Base-by-base conservation (phyloP, 2,113 vertebrate genomes). In the Chaetodon auriga region DNA sequence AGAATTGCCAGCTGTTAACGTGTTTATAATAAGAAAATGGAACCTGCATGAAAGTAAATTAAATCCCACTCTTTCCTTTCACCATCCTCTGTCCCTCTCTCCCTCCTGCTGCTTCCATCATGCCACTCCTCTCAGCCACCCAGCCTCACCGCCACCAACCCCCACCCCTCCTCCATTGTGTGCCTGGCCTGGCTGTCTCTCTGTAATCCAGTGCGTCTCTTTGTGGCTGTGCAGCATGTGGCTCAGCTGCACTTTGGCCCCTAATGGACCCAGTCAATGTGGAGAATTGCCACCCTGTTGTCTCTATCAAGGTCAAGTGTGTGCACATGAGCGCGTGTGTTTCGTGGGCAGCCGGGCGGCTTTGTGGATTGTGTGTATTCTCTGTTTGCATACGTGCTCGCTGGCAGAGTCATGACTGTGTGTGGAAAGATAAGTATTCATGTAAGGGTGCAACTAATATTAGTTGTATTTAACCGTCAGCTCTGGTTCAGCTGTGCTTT, bases 301-400 rank as follows among this genome's bases (percentile, higher is more conserved):
- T 88, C 82, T 88, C 54, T 73, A 90, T 92, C 89, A 89, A 93
- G 92, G 93, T 94, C 92, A 94, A 92, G 87, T 86, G 85, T 87
- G 80, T 84, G 66, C 49, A 60, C 15, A 23, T 12, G 68, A 54
- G 43, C 7, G 4, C 19, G 45, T 73, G 70, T 72, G 69, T 9
- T 68, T 51, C 55, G 11, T 55, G 57, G 70, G 53, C 23, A 30
- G 19, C 21, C 1, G 2, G n/a, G n/a, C 1, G 1, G 64, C 21
- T 30, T 64, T 58, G 69, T 76, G 23, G 49, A 10, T 58, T 79
- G 11, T 69, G 68, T 61, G 68, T 14, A 18, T 51, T 76, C 53
- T 69, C 68, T 82, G 41, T 78, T 66, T 87, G 23, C 14, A 57
- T 62, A 57, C 66, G 25, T 51, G 7, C 53, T 65, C 3, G 13